Base-by-base conservation (phyloP, 2,113 vertebrate species). In the Aphelocoma coerulescens region DNA sequence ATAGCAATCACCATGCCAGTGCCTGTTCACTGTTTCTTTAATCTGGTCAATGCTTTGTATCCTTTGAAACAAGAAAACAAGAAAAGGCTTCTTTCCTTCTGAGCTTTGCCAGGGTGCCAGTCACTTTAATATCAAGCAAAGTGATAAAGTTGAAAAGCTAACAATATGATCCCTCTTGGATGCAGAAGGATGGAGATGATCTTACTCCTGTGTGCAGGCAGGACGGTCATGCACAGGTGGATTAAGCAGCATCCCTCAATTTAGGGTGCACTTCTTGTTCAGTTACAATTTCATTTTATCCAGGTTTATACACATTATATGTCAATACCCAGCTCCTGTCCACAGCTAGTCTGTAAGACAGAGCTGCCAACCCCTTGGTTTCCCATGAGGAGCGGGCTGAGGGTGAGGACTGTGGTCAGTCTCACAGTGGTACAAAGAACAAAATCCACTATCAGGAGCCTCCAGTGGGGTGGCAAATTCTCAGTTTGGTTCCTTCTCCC, bases 291-390 rank as follows among this genome's bases (percentile, higher is more conserved):
- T 32, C 39, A 23, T 79, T 91, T 93, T 39, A 52, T 33, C 46
- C 0, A 0, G 41, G 18, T 49, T 85, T 39, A 39, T 28, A 24
- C 8, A 37, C 11, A 8, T 3, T 4, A 17, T 21, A 19, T 23
- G 13, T 22, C 63, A 71, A 63, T 63, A 76, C 17, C 9, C 51
- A 66, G 27, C 30, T 69, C 44, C 55, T 76, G 30, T 21, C 41
- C 41, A 14, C 32, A 65, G 37, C 13, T 85, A 28, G 11, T 59
- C 52, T 15, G 1, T 3, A 52, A 37, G 15, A 89, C 28, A 58
- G 22, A 58, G 26, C 20, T 82, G 33, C 32, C 15, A 74, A 20
- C 11, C 28, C 19, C 58, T n/a, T 49, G 17, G 8, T 59, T 91
- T 87, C 57, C 74, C 46, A 3, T 8, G 33, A 79, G 49, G 24